A percentile compares a stretch with the other conserved stretches of the same genome.
phyloP scores from a whole-genome alignment of 2,888 invertebrate species.

The Caenorhabditis angaria region DNA sequence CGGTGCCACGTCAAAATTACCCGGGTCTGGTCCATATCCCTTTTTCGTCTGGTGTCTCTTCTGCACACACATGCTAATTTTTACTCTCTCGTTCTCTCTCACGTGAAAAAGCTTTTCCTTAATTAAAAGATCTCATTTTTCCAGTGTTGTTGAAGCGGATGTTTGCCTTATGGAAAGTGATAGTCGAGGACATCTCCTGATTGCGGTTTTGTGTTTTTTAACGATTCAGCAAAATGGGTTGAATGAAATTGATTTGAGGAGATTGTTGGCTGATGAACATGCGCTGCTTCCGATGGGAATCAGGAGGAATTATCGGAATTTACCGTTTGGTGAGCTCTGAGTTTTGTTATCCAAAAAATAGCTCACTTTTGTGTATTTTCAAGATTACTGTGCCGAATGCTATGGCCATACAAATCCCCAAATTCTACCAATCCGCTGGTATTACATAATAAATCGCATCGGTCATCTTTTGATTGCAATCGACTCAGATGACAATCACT shows the following conservation, averaged over 20 bases:
- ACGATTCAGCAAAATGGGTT: slow-evolving; percentile 29
- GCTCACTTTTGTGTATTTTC: slow-evolving; percentile 7
- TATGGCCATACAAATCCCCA: slow-evolving; percentile 33
- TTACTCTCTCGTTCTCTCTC: neutral
- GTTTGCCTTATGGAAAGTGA: slow-evolving; percentile 50
- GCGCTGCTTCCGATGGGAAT: slow-evolving; percentile 40
- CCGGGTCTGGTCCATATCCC: no score
- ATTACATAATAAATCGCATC: slow-evolving; percentile 18
- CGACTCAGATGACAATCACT: slow-evolving; percentile 23
- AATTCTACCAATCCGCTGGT: slow-evolving; percentile 30
- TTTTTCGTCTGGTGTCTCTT: no score
- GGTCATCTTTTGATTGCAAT: slow-evolving; percentile 26
- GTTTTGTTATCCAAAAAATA: neutral
- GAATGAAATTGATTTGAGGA: slow-evolving; percentile 45
- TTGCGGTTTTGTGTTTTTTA: slow-evolving; percentile 42
- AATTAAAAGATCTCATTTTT: slow-evolving; percentile 11
- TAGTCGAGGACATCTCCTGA: slow-evolving; percentile 44
- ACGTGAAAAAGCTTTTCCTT: no score
- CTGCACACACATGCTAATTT: no score
- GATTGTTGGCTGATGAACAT: slow-evolving; percentile 33
- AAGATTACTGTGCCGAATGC: slow-evolving; percentile 43
- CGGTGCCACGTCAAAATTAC: no score
- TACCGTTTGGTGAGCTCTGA: slow-evolving; percentile 32
- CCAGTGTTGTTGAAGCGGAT: slow-evolving; percentile 50
- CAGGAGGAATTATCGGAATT: slow-evolving; percentile 28